These are phyloP conservation scores for Dusona sp. DNA, from an alignment of 2,888 invertebrate species.

Conservation along the genomic window DNA sequence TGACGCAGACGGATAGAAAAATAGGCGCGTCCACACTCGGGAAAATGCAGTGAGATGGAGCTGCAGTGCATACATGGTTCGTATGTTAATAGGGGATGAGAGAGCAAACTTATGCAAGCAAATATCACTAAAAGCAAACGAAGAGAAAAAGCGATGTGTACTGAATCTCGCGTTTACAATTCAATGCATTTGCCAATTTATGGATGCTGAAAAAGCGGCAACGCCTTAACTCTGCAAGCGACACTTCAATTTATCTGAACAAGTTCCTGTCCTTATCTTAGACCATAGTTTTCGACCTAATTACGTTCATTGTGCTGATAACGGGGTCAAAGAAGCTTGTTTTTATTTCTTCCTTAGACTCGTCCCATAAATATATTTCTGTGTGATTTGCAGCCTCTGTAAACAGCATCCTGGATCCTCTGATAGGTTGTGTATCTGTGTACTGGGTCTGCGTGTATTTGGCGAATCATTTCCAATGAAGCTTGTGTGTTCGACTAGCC, in stretches of 20 bases:
- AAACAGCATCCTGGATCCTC: conserved; percentile 75
- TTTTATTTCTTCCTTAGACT: neutral
- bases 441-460: conserved; percentile 38
- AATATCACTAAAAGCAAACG: conserved; percentile 28
- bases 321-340: neutral
- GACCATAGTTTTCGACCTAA: neutral
- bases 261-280: neutral
- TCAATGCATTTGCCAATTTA: conserved; percentile 1
- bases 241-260: neutral
- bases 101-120: conserved; percentile 47
- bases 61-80: conserved; percentile 3
- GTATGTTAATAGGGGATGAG: conserved; percentile 55
- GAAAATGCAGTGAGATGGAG: conserved; percentile 32
- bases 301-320: neutral
- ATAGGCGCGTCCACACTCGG: conserved; percentile 51
- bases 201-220: neutral
- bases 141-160: conserved; percentile 22
- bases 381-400: conserved; percentile 83
- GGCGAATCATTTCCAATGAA: conserved; percentile 51
- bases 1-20: conserved; percentile 62
- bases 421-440: conserved; percentile 7
- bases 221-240: neutral
- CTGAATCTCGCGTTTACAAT: conserved; percentile 9
- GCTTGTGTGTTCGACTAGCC: conserved; percentile 44
- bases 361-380: conserved; percentile 38